Conservation (phyloP, 92 coral and sea anemone species). For the Actinernus sp. region DNA sequence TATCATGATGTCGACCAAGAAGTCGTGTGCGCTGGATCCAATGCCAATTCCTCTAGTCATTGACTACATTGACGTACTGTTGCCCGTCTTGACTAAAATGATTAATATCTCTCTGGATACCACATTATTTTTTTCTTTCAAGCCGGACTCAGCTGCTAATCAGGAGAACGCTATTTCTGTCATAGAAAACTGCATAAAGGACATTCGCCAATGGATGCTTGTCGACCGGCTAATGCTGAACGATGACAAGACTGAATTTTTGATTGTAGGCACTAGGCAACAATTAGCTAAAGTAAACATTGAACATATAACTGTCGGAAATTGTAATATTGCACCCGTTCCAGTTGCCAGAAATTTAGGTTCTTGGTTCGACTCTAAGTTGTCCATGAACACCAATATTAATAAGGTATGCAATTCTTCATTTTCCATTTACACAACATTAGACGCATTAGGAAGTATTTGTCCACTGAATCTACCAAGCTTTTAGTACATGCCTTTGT, state of each 20-base stretch:
- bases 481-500: constrained; percentile 55
- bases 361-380: constrained; percentile 52
- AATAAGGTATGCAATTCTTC: constrained; percentile 40
- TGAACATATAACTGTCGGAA: constrained; percentile 25
- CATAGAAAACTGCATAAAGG: constrained; percentile 51
- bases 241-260: constrained; percentile 46
- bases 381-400: constrained; percentile 37
- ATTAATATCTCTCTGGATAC: too few species aligned
- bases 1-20: too few species aligned
- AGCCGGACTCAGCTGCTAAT: constrained; percentile 31
- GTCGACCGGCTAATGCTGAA: constrained; percentile 45
- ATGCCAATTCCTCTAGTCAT: too few species aligned
- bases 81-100: too few species aligned
- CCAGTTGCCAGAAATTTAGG: constrained; percentile 49
- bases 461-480: constrained; percentile 34
- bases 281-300: constrained; percentile 42
- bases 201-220: constrained; percentile 55
- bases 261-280: constrained; percentile 43
- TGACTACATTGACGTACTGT: too few species aligned
- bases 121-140: constrained; percentile 31
- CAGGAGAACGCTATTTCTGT: constrained; percentile 48
- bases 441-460: constrained; percentile 51
- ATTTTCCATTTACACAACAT: constrained; percentile 64
- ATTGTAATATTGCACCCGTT: constrained; percentile 21
- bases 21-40: too few species aligned